phyloP scores from a whole-genome alignment of 2,113 vertebrate species.

The Calidris pygmaea region DNA sequence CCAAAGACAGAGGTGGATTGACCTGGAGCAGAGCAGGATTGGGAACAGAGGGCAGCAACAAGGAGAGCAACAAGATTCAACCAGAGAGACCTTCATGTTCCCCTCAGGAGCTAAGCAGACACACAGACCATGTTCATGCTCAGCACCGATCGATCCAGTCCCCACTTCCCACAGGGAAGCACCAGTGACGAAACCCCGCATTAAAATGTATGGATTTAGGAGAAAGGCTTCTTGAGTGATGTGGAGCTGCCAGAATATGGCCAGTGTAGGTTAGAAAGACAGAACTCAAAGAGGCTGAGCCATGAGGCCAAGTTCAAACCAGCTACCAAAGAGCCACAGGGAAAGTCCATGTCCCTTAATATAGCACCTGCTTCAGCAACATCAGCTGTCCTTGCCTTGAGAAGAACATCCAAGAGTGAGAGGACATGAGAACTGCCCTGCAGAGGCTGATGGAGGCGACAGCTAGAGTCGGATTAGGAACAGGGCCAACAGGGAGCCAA shows the following conservation, averaged over 20 bases:
- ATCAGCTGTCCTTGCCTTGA: accelerated
- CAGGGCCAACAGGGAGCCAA: neutral
- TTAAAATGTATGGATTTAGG: neutral
- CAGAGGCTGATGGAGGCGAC: neutral
- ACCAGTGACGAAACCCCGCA: neutral
- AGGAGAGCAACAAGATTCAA: neutral
- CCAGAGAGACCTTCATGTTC: neutral
- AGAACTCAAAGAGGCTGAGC: neutral
- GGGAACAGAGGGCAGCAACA: neutral
- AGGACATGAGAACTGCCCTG: neutral
- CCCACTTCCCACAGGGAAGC: neutral
- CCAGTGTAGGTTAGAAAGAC: neutral
- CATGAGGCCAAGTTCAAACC: neutral
- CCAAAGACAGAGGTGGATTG: neutral
- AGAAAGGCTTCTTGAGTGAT: neutral
- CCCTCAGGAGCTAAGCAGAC: neutral
- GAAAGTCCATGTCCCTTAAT: neutral
- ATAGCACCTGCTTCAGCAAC: neutral
- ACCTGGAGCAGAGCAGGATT: neutral
- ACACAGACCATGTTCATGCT: neutral
- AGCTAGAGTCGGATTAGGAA: neutral
- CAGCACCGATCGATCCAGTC: neutral
- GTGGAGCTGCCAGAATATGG: neutral
- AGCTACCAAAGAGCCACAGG: neutral
- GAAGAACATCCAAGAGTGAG: accelerated